Conservation (phyloP, 2,113 vertebrate species). For the Osmerus eperlanus region DNA sequence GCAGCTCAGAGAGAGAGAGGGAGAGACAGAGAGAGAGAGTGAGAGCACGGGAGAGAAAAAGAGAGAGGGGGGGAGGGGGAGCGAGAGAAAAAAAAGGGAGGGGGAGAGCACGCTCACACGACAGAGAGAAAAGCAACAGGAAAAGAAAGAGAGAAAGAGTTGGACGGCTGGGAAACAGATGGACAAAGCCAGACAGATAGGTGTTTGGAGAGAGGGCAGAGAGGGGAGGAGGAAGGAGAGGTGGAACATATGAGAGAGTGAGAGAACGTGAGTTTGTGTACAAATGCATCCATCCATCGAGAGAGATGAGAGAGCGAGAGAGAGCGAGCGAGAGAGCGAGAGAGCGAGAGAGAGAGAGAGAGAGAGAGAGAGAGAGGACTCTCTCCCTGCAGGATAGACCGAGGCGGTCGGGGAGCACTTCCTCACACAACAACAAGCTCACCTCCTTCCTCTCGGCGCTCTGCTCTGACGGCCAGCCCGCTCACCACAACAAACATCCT, state of each 20-base stretch:
- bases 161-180: neutral
- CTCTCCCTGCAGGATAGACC: constrained; percentile 39
- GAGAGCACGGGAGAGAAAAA: neutral
- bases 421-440: constrained; percentile 36
- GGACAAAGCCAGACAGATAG: too few relatives aligned
- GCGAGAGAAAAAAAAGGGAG: constrained; percentile 40
- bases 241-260: neutral
- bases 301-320: constrained; percentile 28
- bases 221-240: neutral
- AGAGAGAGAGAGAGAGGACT: constrained; percentile 44
- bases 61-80: constrained; percentile 21
- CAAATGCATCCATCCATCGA: neutral
- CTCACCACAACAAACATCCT: constrained; percentile 17
- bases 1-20: constrained; percentile 53
- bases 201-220: neutral
- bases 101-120: neutral
- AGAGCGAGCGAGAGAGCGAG: constrained; percentile 36
- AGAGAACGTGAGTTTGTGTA: too few relatives aligned
- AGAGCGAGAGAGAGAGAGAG: constrained; percentile 49
- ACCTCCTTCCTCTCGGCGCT: constrained; percentile 37
- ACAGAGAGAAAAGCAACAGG: neutral
- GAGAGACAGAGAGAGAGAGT: constrained; percentile 26
- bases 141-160: neutral
- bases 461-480: constrained; percentile 17
- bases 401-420: neutral